A percentile compares a stretch with the other conserved stretches of the same genome.
phyloP scores from a whole-genome alignment of 2,888 invertebrate species.

The Siphlonurus alternatus region DNA sequence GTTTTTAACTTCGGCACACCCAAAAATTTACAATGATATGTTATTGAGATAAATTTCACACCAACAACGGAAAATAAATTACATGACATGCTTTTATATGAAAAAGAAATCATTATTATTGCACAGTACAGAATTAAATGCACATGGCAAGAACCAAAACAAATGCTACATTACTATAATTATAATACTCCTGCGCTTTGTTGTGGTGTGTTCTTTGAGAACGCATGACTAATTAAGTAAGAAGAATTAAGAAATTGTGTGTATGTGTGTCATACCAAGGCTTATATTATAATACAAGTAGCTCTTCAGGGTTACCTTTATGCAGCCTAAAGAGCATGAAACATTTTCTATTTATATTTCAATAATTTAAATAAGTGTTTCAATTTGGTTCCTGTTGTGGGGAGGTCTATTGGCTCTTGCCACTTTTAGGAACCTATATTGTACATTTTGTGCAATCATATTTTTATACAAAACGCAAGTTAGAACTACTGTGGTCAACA shows the following conservation, averaged over 20 bases:
- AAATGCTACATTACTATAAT: not conserved
- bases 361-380: not conserved
- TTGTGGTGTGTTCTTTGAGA: not conserved
- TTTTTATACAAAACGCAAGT: not conserved
- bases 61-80: slow-evolving; percentile 14
- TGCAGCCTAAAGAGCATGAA: not conserved
- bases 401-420: slow-evolving; percentile 11
- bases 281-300: not conserved
- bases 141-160: slow-evolving; percentile 15
- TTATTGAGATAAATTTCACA: slow-evolving; percentile 16
- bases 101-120: slow-evolving; percentile 9
- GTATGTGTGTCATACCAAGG: not conserved
- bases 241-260: not conserved
- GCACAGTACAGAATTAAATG: slow-evolving; percentile 16
- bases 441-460: slow-evolving; percentile 14
- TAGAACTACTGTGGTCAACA: not conserved
- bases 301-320: not conserved
- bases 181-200: not conserved
- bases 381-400: not conserved
- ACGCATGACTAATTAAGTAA: not conserved
- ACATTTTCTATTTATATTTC: not conserved
- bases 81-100: not conserved
- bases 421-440: slow-evolving; percentile 15
- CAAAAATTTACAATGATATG: slow-evolving; percentile 16
- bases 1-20: slow-evolving; percentile 14